These are phyloP conservation scores for Calephelis nemesis DNA, from an alignment of 1,140 invertebrate genomes.

Conservation along the genomic window DNA sequence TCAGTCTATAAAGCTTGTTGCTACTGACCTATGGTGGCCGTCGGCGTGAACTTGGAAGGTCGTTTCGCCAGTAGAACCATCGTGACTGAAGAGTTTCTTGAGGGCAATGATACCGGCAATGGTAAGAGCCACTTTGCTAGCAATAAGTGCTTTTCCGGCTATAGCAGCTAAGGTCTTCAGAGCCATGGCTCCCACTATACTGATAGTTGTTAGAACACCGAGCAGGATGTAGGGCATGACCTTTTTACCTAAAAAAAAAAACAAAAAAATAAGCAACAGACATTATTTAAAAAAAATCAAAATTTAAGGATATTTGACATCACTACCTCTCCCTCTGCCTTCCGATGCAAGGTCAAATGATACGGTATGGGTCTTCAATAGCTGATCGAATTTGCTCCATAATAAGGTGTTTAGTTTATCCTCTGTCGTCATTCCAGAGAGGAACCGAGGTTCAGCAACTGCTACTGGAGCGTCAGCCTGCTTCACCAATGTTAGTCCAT, in stretches of 20 bases:
- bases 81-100: conserved; percentile 84
- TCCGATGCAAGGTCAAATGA: conserved; percentile 71
- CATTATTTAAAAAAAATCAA: conserved; percentile 2
- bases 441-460: conserved; percentile 64
- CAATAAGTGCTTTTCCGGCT: conserved; percentile 83
- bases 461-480: conserved; percentile 71
- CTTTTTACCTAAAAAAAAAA: conserved; percentile 68
- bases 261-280: conserved; percentile 24
- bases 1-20: conserved; percentile 6
- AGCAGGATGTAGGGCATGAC: conserved; percentile 80
- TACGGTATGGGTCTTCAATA: conserved; percentile 67
- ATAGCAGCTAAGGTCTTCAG: conserved; percentile 83
- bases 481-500: conserved; percentile 79
- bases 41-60: conserved; percentile 84
- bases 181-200: conserved; percentile 80
- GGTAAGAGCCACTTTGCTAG: conserved; percentile 84
- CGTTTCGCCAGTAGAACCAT: conserved; percentile 79
- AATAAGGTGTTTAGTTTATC: conserved; percentile 69
- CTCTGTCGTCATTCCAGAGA: conserved; percentile 67
- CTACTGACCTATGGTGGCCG: conserved; percentile 80
- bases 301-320: conserved; percentile 17
- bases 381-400: conserved; percentile 67
- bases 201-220: conserved; percentile 82
- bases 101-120: conserved; percentile 84
- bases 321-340: conserved; percentile 73